Evolutionary conservation across 2,113 vertebrate species (phyloP).

Genomic region (Tupaia chinensis): DNA sequence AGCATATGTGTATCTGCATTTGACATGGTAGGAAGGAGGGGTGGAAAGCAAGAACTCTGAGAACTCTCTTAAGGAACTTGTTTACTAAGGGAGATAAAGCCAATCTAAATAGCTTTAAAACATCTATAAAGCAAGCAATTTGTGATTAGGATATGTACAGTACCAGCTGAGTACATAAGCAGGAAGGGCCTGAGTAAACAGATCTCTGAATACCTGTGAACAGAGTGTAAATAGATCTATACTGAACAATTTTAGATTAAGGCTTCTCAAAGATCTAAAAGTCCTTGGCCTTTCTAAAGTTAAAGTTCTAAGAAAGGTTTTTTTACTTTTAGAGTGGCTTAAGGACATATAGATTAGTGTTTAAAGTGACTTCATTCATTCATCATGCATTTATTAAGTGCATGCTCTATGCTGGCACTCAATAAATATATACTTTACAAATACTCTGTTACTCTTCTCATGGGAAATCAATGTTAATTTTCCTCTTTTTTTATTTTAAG

Average conservation of each 20-base stretch:
- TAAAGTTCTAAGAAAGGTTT: background rate
- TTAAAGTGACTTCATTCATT: background rate
- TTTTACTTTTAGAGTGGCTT: background rate
- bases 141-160: background rate
- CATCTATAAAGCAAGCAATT: background rate
- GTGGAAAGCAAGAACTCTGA: background rate
- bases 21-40: background rate
- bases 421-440: background rate
- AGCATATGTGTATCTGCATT: background rate
- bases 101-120: background rate
- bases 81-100: slow-evolving; percentile 43
- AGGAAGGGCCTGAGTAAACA: background rate
- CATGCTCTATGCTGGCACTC: background rate
- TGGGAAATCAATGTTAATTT: background rate
- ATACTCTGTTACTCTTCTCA: background rate
- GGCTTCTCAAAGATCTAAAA: background rate
- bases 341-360: background rate
- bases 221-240: background rate
- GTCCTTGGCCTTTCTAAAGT: background rate
- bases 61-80: slow-evolving; percentile 44
- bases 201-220: background rate
- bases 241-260: slow-evolving; percentile 10
- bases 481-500: background rate
- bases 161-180: background rate
- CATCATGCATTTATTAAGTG: background rate